Conservation (phyloP, 1,140 invertebrate genomes). For the Chrysomallon squamiferum region DNA sequence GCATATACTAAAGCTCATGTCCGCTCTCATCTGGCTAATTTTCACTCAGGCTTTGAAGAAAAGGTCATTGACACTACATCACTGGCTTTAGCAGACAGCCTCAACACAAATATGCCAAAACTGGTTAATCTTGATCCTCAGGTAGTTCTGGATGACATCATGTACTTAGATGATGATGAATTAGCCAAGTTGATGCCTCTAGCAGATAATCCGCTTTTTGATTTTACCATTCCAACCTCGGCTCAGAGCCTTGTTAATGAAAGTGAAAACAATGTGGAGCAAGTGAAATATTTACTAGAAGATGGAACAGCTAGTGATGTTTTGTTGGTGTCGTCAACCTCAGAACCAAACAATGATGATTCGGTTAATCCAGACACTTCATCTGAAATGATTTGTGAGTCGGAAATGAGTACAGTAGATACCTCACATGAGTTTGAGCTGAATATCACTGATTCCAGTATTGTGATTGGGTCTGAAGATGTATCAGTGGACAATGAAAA, state of each 20-base stretch:
- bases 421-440: too few species aligned
- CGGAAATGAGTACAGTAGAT: too few species aligned
- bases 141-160: background rate
- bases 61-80: background rate
- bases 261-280: background rate
- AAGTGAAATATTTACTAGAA: constrained; percentile 9
- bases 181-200: constrained; percentile 1
- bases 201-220: too few species aligned
- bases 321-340: background rate
- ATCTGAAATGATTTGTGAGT: too few species aligned
- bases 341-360: background rate
- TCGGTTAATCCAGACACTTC: too few species aligned
- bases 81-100: background rate
- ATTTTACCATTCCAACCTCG: too few species aligned
- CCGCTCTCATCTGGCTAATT: background rate
- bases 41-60: background rate
- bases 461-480: too few species aligned
- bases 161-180: background rate
- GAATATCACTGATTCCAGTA: too few species aligned
- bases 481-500: background rate
- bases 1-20: constrained; percentile 3
- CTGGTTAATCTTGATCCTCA: background rate
- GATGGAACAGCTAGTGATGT: constrained; percentile 12
- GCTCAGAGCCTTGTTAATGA: too few species aligned
- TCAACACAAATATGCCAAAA: background rate